Percentiles rank a stretch among this genome's conserved stretches.
Evolutionary conservation across 2,888 invertebrate genomes (phyloP).

Genomic region (Xiphydria camelus): DNA sequence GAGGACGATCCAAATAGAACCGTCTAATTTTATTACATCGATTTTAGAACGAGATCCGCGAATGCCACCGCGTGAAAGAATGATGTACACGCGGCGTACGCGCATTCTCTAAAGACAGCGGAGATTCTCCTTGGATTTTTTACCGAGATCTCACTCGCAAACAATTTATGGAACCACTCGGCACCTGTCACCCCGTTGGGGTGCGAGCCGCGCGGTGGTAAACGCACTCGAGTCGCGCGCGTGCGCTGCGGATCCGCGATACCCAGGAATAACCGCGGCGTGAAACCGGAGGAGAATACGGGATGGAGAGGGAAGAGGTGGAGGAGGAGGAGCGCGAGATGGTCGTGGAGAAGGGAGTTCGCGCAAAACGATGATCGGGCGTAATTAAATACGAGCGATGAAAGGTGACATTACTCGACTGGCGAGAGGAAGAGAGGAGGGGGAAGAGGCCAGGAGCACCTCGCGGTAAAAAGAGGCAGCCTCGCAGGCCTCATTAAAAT

Average conservation of each 20-base stretch:
- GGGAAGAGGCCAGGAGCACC: not conserved
- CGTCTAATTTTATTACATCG: too few relatives aligned
- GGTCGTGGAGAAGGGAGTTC: too few relatives aligned
- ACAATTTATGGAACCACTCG: slow-evolving; percentile 47
- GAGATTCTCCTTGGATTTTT: slow-evolving; percentile 12
- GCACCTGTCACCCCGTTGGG: slow-evolving; percentile 44
- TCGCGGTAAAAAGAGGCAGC: not conserved
- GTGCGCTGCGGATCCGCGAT: slow-evolving; percentile 7
- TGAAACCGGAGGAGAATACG: not conserved
- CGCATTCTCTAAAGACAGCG: slow-evolving; percentile 9
- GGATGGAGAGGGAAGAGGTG: not conserved
- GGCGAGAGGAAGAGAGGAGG: not conserved
- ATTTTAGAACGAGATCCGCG: too few relatives aligned
- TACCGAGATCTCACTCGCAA: slow-evolving; percentile 19
- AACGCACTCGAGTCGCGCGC: slow-evolving; percentile 5
- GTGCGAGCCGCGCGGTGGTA: slow-evolving; percentile 7
- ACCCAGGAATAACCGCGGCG: not conserved
- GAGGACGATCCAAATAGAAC: too few relatives aligned
- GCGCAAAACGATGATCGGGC: slow-evolving; percentile 9
- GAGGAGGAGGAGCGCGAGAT: not conserved
- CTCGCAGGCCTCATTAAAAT: not conserved
- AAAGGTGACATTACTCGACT: slow-evolving; percentile 13
- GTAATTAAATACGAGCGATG: slow-evolving; percentile 14
- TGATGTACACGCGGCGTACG: too few relatives aligned
- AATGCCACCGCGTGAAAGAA: too few relatives aligned